A percentile compares a stretch with the other conserved stretches of the same genome.
Conservation (phyloP, 1,140 invertebrate species). For the Polypedilum vanderplanki region DNA sequence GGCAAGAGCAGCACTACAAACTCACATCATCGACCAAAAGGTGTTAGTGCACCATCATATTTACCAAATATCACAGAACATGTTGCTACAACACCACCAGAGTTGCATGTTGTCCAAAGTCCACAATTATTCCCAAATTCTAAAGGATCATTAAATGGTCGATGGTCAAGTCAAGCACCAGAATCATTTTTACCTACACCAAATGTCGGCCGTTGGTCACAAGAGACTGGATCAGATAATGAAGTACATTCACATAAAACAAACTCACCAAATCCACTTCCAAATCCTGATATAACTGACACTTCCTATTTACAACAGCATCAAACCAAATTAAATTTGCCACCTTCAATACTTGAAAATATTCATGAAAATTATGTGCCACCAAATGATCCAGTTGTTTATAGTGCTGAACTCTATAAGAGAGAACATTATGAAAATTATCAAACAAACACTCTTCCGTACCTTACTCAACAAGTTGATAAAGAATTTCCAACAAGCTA, state of each 20-base stretch:
- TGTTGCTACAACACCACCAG: slow-evolving; percentile 52
- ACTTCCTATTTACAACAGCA: slow-evolving; percentile 48
- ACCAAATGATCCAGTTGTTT: slow-evolving; percentile 39
- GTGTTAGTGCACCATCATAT: slow-evolving; percentile 49
- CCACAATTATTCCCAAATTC: slow-evolving; percentile 59
- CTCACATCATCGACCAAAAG: slow-evolving; percentile 48
- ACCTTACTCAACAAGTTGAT: slow-evolving; percentile 38
- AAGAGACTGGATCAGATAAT: slow-evolving; percentile 67
- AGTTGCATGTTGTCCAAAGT: slow-evolving; percentile 62
- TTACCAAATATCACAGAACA: slow-evolving; percentile 69
- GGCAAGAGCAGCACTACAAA: slow-evolving; percentile 44
- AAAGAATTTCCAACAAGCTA: slow-evolving; percentile 40
- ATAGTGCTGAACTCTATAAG: slow-evolving; percentile 33
- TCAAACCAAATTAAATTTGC: slow-evolving; percentile 48
- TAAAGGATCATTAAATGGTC: slow-evolving; percentile 59
- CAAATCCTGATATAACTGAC: slow-evolving; percentile 63
- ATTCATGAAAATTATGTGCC: slow-evolving; percentile 48
- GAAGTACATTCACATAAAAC: slow-evolving; percentile 57
- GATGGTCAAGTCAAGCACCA: slow-evolving; percentile 63
- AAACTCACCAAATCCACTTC: slow-evolving; percentile 62
- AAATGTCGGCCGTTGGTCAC: slow-evolving; percentile 64
- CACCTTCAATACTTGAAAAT: slow-evolving; percentile 52
- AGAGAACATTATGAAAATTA: slow-evolving; percentile 39
- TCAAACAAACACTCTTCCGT: slow-evolving; percentile 39
- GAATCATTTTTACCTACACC: slow-evolving; percentile 52